Percentiles rank a stretch among this genome's conserved stretches.
phyloP scores from a whole-genome alignment of 2,888 invertebrate genomes.

The Acanthosepion lycidas region DNA sequence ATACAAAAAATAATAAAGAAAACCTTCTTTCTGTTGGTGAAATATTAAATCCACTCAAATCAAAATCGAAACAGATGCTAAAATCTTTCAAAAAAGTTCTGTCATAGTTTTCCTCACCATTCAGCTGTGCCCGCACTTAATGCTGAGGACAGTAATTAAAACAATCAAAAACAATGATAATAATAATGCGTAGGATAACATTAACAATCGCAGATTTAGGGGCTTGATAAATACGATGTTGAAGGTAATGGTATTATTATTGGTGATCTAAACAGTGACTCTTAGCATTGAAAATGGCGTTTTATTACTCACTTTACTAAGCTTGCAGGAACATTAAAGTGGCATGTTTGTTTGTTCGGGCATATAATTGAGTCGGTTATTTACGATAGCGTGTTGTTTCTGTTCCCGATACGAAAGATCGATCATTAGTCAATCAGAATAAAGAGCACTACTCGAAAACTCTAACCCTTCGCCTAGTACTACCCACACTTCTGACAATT shows the following conservation, averaged over 20 bases:
- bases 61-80: background rate
- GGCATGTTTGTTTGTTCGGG: constrained; percentile 13
- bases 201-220: background rate
- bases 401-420: constrained; percentile 12
- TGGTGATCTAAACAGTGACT: background rate
- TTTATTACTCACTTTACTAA: background rate
- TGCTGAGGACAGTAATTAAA: background rate
- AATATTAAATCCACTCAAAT: too few relatives aligned
- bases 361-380: constrained; percentile 12
- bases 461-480: background rate
- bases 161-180: background rate
- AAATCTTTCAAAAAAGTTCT: background rate
- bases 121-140: background rate
- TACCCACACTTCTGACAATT: background rate
- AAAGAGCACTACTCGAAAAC: background rate
- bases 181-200: background rate
- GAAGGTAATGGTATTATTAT: background rate
- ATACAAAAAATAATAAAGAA: too few relatives aligned
- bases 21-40: too few relatives aligned
- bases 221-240: background rate
- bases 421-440: constrained; percentile 21
- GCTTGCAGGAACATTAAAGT: constrained; percentile 12
- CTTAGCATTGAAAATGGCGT: background rate
- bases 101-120: background rate
- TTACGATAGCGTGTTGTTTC: background rate